Evolutionary conservation across 1,140 invertebrate species (phyloP).

Genomic region (Harlomillsia oculata): DNA sequence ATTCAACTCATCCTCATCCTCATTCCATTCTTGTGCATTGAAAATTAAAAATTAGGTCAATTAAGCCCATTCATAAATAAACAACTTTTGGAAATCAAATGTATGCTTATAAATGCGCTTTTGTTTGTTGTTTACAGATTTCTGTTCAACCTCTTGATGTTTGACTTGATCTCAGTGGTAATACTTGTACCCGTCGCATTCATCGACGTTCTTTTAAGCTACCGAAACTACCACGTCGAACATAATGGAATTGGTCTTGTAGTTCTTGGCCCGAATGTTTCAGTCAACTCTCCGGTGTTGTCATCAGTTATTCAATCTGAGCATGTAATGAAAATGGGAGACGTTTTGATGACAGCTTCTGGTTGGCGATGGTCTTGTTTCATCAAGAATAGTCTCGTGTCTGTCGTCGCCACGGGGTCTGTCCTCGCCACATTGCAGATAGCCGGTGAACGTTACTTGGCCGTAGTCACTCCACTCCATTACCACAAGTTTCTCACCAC

Average conservation of each 20-base stretch:
- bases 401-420: constrained; percentile 11
- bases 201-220: constrained; percentile 2
- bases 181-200: constrained; percentile 9
- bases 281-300: background rate
- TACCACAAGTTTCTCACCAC: constrained; percentile 24
- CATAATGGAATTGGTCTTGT: background rate
- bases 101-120: background rate
- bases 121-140: constrained; percentile 2
- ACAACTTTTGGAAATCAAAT: too few relatives aligned
- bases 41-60: too few relatives aligned
- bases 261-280: background rate
- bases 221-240: too few relatives aligned
- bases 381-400: constrained; percentile 10
- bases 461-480: constrained; percentile 25
- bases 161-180: constrained; percentile 5
- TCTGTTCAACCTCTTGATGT: constrained; percentile 10
- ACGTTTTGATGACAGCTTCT: background rate
- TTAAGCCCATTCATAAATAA: too few relatives aligned
- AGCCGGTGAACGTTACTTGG: constrained; percentile 22
- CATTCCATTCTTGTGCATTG: too few relatives aligned
- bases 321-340: background rate
- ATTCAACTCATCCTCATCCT: too few relatives aligned
- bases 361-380: constrained; percentile 9
- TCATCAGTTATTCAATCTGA: background rate
- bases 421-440: constrained; percentile 21